These are phyloP conservation scores for Plebejus argus DNA, from an alignment of 2,888 invertebrate species.

Conservation along the genomic window DNA sequence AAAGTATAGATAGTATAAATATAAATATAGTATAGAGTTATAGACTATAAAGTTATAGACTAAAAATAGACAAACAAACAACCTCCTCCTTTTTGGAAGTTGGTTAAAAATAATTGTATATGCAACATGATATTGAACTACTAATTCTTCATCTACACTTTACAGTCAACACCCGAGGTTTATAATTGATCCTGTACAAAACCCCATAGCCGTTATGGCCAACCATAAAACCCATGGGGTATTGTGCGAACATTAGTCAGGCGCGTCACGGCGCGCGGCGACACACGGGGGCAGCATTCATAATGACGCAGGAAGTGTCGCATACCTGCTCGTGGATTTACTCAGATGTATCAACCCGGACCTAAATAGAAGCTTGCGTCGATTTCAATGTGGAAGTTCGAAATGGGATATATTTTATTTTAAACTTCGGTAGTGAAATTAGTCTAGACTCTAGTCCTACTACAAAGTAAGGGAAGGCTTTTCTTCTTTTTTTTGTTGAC, in stretches of 20 bases:
- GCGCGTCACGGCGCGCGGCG: constrained; percentile 43
- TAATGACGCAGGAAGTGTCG: constrained; percentile 46
- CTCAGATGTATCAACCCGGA: background rate
- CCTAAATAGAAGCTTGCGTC: too few species aligned
- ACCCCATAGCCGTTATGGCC: background rate
- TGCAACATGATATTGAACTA: background rate
- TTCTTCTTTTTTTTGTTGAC: too few species aligned
- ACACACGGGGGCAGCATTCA: constrained; percentile 54
- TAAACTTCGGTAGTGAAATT: too few species aligned
- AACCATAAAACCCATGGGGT: constrained; percentile 15
- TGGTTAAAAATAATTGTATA: background rate
- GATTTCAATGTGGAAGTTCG: too few species aligned
- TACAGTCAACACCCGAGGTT: background rate
- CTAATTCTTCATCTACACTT: background rate
- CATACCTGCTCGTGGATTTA: constrained; percentile 1
- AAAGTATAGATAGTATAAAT: too few species aligned
- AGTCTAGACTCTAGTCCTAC: too few species aligned
- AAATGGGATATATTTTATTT: too few species aligned
- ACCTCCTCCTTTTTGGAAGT: background rate
- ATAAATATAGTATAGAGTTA: too few species aligned
- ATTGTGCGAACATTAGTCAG: constrained; percentile 45
- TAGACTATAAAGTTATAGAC: too few species aligned
- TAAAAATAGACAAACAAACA: too few species aligned
- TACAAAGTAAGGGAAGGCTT: too few species aligned
- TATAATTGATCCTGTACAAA: background rate